A percentile compares a stretch with the other conserved stretches of the same genome.
phyloP scores from a whole-genome alignment of 2,888 invertebrate genomes.

The Drosophila borborema region DNA sequence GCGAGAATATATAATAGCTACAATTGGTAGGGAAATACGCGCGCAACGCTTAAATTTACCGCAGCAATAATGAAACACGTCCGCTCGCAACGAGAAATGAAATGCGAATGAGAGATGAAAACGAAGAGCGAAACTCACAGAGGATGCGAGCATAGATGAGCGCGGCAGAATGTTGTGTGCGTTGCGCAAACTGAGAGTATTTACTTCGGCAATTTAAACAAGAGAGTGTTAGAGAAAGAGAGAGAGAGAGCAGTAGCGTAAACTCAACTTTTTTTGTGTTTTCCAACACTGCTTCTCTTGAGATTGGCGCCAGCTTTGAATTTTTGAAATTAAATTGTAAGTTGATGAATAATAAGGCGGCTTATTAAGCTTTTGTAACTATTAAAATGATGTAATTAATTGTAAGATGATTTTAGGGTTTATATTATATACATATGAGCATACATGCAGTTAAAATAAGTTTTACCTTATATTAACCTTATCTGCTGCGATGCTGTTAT shows the following conservation, averaged over 20 bases:
- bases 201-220: not conserved
- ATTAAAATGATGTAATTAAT: too few relatives aligned
- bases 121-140: slow-evolving; percentile 43
- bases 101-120: slow-evolving; percentile 65
- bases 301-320: not conserved
- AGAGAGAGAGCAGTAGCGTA: slow-evolving; percentile 8
- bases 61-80: slow-evolving; percentile 54
- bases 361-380: too few relatives aligned
- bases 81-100: slow-evolving; percentile 65
- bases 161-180: slow-evolving; percentile 34
- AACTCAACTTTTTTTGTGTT: not conserved
- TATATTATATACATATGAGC: not conserved
- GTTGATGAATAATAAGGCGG: too few relatives aligned
- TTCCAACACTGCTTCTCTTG: slow-evolving; percentile 32
- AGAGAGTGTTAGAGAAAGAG: not conserved
- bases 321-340: not conserved
- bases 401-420: not conserved
- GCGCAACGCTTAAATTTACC: slow-evolving; percentile 55
- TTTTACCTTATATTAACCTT: too few relatives aligned
- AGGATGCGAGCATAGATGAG: slow-evolving; percentile 43
- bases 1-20: slow-evolving; percentile 44
- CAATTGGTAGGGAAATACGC: slow-evolving; percentile 57
- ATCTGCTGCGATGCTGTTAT: not conserved
- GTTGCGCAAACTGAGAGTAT: slow-evolving; percentile 52
- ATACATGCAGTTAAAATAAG: not conserved